Evolutionary conservation across 2,113 vertebrate species (phyloP), one percentile per base, ranked within the genome.

Genomic region (Pyrgilauda ruficollis): DNA sequence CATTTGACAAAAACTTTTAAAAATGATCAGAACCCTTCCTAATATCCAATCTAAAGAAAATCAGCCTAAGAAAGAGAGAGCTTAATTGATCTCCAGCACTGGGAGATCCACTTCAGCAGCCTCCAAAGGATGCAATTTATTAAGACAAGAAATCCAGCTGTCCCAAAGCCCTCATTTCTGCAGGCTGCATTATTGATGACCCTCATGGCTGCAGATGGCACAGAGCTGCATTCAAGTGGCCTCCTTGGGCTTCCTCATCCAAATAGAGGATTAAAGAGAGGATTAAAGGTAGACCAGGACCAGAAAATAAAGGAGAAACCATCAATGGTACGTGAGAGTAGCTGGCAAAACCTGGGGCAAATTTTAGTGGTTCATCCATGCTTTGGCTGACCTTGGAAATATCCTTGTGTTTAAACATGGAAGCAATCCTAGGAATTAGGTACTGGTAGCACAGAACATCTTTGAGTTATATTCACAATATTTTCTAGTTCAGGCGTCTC

Each of bases 101-200:
- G 41, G 56, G 64, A 94, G 72, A 94, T 72, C 44, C 59, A 39
- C 37, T 86, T 86, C 72, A 78, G 64, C 20, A 70, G 55, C 58
- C 79, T 93, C 64, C 28, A 7, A 84, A 84, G 83, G 52, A 87
- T 90, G 73, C 37, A 84, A 77, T 96, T 89, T 81, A 90, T 95
- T 90, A 84, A 90, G 64, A 80, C 0, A 15, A 80, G 86, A 67
- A 89, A 64, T 78, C 58, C 76, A 93, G 64, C 26, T 53, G 64
- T 89, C 85, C 86, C 94, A 68, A 86, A 94, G 73, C 79, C 23
- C 79, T 94, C n/a, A 2, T 90, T 86, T 78, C 87, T 89, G 53
- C 11, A 6, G 67, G 44, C 33, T 96, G 46, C 24, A 78, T 90
- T 92, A 81, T 28, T 96, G 87, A 94, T 75, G 23, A 43, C 17